A percentile compares a stretch with the other conserved stretches of the same genome.
Conservation (phyloP, 2,113 vertebrate genomes). For the Eptesicus fuscus region DNA sequence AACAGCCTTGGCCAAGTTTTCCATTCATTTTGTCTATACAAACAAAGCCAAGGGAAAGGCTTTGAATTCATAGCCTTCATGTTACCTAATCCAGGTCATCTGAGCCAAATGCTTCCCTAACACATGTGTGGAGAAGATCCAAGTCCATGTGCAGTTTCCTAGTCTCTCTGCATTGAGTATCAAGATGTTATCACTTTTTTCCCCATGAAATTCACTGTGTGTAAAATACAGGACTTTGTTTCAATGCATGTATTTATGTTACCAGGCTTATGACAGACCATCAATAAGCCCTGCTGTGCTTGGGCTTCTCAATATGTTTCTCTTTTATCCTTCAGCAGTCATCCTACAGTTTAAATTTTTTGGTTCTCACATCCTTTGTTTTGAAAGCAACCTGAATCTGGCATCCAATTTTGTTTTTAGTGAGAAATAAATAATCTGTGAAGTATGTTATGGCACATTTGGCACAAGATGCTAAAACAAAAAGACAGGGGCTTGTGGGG, state of each 20-base stretch:
- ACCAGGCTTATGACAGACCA: not conserved
- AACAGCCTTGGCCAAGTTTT: not conserved
- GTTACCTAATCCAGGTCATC: not conserved
- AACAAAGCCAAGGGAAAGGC: conserved; percentile 19
- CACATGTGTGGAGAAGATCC: not conserved
- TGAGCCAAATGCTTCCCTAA: conserved; percentile 33
- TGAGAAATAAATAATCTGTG: conserved; percentile 38
- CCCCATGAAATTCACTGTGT: not conserved
- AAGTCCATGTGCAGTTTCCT: not conserved
- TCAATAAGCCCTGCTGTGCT: conserved; percentile 2
- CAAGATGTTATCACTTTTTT: not conserved
- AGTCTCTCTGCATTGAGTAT: not conserved
- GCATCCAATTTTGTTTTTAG: conserved; percentile 11
- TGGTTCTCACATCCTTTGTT: conserved; percentile 54
- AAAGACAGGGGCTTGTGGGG: not conserved
- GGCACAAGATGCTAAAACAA: conserved; percentile 18
- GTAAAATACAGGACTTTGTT: not conserved
- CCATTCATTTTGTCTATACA: conserved; percentile 10
- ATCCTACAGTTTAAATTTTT: conserved; percentile 29
- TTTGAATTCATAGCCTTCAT: conserved; percentile 22
- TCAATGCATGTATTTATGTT: conserved; percentile 37
- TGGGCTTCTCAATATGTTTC: conserved; percentile 44
- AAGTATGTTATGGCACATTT: conserved; percentile 27
- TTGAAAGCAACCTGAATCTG: conserved; percentile 63
- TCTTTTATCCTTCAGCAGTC: conserved; percentile 21